phyloP scores from a whole-genome alignment of 2,797 vertebrate species.

The Hippoglossus hippoglossus region DNA sequence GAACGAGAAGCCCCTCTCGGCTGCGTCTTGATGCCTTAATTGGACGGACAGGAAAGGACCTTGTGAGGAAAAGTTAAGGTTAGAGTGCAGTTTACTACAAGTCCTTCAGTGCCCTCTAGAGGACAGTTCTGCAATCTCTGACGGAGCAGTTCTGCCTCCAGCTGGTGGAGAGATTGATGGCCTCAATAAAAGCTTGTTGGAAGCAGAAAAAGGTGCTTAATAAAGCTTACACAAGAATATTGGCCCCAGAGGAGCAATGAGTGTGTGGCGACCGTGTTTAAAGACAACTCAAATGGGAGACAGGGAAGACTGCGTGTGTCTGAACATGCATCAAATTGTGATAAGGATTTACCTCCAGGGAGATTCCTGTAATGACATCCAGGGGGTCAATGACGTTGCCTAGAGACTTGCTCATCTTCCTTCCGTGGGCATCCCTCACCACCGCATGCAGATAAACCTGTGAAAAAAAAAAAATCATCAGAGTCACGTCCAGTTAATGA shows the following conservation, averaged over 20 bases:
- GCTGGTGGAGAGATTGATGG: conserved; percentile 68
- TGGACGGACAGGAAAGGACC: background rate
- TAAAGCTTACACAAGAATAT: conserved; percentile 69
- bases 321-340: conserved; percentile 37
- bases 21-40: conserved; percentile 23
- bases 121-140: conserved; percentile 50
- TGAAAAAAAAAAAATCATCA: background rate
- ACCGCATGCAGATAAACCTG: conserved; percentile 95
- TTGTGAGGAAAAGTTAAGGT: conserved; percentile 14
- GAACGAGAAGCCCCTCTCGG: background rate
- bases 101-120: conserved; percentile 75
- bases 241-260: conserved; percentile 37
- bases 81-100: conserved; percentile 43
- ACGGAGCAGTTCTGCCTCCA: conserved; percentile 24
- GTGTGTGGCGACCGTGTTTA: conserved; percentile 37
- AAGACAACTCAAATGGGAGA: conserved; percentile 41
- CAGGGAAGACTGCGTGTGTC: conserved; percentile 11
- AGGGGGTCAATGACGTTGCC: conserved; percentile 95
- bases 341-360: conserved; percentile 85
- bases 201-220: conserved; percentile 62
- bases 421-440: conserved; percentile 92
- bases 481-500: background rate
- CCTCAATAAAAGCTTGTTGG: conserved; percentile 76
- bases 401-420: conserved; percentile 97
- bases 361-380: conserved; percentile 92